Conservation (phyloP, 2,888 invertebrate genomes). For the Dromius quadrimaculatus region DNA sequence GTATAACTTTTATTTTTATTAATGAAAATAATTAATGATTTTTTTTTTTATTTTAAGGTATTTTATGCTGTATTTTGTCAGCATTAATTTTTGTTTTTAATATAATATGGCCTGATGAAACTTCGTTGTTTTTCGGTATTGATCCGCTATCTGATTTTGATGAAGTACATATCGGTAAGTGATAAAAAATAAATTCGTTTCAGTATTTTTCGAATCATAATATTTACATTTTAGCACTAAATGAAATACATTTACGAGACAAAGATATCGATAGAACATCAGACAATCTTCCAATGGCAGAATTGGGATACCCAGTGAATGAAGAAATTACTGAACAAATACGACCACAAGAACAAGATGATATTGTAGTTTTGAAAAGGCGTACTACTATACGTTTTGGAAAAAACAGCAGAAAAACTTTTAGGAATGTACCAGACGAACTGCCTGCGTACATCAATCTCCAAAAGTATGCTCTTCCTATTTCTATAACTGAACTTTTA, state of each 20-base stretch:
- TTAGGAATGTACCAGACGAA: slow-evolving; percentile 11
- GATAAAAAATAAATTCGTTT: background rate
- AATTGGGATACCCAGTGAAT: slow-evolving; percentile 23
- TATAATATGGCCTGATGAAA: slow-evolving; percentile 64
- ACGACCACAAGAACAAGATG: slow-evolving; percentile 1
- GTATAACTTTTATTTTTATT: slow-evolving; percentile 60
- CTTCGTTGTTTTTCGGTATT: slow-evolving; percentile 68
- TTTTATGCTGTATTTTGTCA: slow-evolving; percentile 67
- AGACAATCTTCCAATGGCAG: slow-evolving; percentile 22
- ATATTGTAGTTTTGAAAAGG: slow-evolving; percentile 42
- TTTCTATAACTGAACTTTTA: background rate
- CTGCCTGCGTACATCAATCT: slow-evolving; percentile 21
- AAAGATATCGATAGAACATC: background rate
- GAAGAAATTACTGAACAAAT: background rate
- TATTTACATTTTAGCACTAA: slow-evolving; percentile 31
- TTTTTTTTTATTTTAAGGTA: slow-evolving; percentile 62
- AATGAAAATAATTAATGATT: slow-evolving; percentile 2
- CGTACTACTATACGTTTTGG: slow-evolving; percentile 37
- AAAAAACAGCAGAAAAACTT: slow-evolving; percentile 13
- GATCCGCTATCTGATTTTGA: slow-evolving; percentile 69
- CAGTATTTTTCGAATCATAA: background rate
- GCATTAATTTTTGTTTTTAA: slow-evolving; percentile 66
- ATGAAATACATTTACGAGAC: slow-evolving; percentile 20
- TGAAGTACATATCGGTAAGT: slow-evolving; percentile 67
- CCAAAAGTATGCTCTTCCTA: background rate